A percentile compares a stretch with the other conserved stretches of the same genome.
phyloP scores from a whole-genome alignment of 2,888 invertebrate genomes.

The Melikaiella ostensackeni region DNA sequence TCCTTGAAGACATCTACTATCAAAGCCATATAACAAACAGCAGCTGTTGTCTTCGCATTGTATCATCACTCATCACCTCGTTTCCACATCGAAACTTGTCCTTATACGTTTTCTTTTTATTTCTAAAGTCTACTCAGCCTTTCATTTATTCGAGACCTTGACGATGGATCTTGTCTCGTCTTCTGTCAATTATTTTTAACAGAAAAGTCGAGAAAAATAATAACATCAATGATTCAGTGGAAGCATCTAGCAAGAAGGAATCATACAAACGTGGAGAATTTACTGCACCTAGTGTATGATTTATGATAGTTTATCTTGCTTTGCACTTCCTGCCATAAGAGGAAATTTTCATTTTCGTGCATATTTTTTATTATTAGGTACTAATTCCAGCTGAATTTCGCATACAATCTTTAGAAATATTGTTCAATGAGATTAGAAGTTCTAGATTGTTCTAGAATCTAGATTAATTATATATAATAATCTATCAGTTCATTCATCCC shows the following conservation, averaged over 20 bases:
- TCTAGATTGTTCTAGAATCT: too few species aligned
- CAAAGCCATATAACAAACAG: constrained; percentile 10
- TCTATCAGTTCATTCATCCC: too few species aligned
- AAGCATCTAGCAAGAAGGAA: background rate
- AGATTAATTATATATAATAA: too few species aligned
- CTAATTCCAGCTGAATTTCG: too few species aligned
- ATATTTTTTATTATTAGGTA: too few species aligned
- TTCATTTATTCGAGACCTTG: constrained; percentile 31
- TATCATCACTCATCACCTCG: constrained; percentile 20
- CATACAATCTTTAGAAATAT: too few species aligned
- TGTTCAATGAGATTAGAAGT: too few species aligned
- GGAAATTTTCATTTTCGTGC: too few species aligned
- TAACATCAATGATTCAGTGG: background rate
- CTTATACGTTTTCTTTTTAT: background rate
- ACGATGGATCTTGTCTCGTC: background rate
- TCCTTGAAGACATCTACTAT: constrained; percentile 22
- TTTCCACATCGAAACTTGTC: constrained; percentile 24
- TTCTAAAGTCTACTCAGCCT: constrained; percentile 5
- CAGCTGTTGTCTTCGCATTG: background rate
- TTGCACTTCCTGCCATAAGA: background rate
- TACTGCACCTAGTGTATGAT: background rate
- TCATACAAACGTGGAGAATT: background rate
- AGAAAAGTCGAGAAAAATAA: constrained; percentile 15
- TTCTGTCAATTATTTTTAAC: constrained; percentile 28
- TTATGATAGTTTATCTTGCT: constrained; percentile 1